Percentiles rank a stretch among this genome's conserved stretches.
These are phyloP conservation scores for Cybosia mesomella DNA, from an alignment of 2,888 invertebrate genomes.

Conservation along the genomic window DNA sequence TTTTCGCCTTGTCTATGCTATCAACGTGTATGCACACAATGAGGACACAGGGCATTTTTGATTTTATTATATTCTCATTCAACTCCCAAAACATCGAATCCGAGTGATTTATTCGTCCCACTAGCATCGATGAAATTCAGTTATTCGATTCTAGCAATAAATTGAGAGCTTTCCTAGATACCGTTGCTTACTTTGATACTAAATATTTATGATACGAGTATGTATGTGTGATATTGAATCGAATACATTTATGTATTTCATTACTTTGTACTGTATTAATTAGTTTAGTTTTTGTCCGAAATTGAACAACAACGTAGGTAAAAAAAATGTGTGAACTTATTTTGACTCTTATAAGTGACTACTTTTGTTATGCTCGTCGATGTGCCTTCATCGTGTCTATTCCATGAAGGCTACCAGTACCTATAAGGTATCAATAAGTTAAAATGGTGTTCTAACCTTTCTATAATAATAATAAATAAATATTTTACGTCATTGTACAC, in stretches of 20 bases:
- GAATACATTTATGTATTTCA: constrained; percentile 4
- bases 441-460: too few species aligned
- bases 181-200: constrained; percentile 39
- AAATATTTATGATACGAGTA: constrained; percentile 41
- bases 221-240: constrained; percentile 18
- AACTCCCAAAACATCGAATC: constrained; percentile 31
- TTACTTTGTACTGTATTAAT: constrained; percentile 21
- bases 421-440: too few species aligned
- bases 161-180: constrained; percentile 46
- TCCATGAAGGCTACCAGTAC: too few species aligned
- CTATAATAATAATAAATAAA: too few species aligned
- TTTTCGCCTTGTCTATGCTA: background rate
- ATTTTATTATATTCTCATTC: constrained; percentile 43
- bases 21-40: background rate
- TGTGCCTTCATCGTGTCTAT: too few species aligned
- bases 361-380: too few species aligned
- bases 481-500: too few species aligned
- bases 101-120: constrained; percentile 46
- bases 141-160: constrained; percentile 52
- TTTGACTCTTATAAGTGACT: too few species aligned
- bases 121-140: constrained; percentile 45
- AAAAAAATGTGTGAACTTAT: too few species aligned
- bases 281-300: constrained; percentile 6
- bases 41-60: constrained; percentile 33
- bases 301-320: too few species aligned